Conservation (phyloP, 1,140 invertebrate species). For the Triops cancriformis region DNA sequence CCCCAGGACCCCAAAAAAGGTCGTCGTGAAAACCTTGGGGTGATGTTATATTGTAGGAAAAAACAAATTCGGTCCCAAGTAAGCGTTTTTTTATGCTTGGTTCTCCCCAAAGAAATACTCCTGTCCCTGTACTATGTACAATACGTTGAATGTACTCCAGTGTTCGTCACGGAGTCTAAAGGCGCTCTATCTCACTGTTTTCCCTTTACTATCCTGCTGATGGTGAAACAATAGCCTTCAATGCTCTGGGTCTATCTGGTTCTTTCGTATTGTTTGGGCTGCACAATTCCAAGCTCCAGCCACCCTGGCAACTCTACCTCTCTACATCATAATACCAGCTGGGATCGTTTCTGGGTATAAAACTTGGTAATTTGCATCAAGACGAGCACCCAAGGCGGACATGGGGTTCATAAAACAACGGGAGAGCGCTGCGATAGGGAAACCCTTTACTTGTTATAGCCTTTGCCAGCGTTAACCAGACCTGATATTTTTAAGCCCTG, state of each 20-base stretch:
- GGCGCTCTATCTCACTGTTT: background rate
- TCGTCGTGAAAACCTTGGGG: slow-evolving; percentile 1
- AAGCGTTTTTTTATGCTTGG: background rate
- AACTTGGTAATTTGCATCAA: slow-evolving; percentile 10
- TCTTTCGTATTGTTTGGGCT: background rate
- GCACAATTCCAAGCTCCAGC: background rate
- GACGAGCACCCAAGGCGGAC: slow-evolving; percentile 11
- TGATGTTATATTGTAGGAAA: background rate
- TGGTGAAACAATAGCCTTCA: background rate
- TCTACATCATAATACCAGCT: slow-evolving; percentile 14
- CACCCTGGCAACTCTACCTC: background rate
- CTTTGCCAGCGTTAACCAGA: background rate
- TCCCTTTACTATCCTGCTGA: background rate
- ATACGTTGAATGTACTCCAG: background rate
- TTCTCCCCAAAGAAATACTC: background rate
- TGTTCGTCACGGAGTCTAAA: background rate
- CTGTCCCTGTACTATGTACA: background rate
- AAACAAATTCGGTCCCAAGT: background rate
- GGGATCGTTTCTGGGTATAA: slow-evolving; percentile 2
- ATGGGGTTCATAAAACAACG: slow-evolving; percentile 10
- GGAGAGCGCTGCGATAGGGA: slow-evolving; percentile 8
- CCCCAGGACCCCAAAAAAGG: background rate
- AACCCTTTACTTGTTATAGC: slow-evolving; percentile 6
- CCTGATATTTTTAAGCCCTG: background rate
- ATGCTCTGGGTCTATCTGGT: background rate